Evolutionary conservation across 1,140 invertebrate genomes (phyloP).

Genomic region (Luehdorfia chinensis): DNA sequence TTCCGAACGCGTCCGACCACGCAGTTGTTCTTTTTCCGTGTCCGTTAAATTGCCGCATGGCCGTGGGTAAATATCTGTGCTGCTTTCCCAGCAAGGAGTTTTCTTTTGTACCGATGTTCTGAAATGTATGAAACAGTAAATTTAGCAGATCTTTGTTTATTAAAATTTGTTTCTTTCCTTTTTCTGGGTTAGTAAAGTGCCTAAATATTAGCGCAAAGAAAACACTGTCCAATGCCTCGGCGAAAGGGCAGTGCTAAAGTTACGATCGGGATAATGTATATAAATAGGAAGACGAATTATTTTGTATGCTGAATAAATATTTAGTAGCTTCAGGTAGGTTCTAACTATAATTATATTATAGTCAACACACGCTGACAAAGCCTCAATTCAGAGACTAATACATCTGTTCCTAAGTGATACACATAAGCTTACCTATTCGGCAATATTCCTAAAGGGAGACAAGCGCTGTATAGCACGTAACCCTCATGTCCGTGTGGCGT

Average conservation of each 20-base stretch:
- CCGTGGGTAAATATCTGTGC: constrained; percentile 85
- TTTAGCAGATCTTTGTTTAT: neutral
- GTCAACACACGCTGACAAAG: no score
- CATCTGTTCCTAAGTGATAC: no score
- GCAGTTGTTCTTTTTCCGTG: constrained; percentile 81
- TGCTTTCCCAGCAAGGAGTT: constrained; percentile 86
- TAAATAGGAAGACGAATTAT: no score
- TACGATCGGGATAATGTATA: no score
- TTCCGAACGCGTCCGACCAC: constrained; percentile 77
- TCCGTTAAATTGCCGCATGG: constrained; percentile 86
- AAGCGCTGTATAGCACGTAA: constrained; percentile 85
- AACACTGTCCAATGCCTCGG: no score
- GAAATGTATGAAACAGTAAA: constrained; percentile 19
- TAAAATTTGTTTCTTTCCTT: no score
- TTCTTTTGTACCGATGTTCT: constrained; percentile 70
- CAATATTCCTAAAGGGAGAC: constrained; percentile 85
- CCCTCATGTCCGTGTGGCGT: constrained; percentile 88
- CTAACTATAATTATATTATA: no score
- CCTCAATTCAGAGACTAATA: no score
- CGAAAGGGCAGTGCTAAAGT: no score
- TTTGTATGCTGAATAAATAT: no score
- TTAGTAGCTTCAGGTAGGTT: no score
- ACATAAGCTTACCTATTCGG: constrained; percentile 69
- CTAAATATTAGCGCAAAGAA: neutral
- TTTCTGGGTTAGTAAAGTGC: no score